Evolutionary conservation across 2,113 vertebrate species (phyloP).

Genomic region (Blennius ocellaris): DNA sequence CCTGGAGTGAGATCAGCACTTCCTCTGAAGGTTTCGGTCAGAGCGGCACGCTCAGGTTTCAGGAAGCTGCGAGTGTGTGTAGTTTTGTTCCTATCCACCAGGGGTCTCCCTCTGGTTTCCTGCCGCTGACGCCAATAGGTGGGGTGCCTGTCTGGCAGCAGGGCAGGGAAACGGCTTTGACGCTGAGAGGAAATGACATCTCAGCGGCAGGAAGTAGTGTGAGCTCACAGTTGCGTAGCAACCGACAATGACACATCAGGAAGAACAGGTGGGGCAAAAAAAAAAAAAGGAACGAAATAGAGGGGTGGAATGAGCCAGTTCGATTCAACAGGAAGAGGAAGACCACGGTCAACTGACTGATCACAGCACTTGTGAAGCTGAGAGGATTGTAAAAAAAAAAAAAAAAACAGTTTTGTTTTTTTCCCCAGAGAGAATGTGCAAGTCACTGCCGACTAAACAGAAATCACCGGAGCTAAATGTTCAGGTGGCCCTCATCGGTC

Average conservation of each 20-base stretch:
- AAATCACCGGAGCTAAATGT: no score
- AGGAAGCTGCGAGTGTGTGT: neutral
- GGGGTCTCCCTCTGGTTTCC: constrained; percentile 55
- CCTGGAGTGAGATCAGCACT: no score
- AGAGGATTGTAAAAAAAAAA: neutral
- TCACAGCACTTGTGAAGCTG: neutral
- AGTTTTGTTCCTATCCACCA: constrained; percentile 55
- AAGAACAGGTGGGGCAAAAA: constrained; percentile 46
- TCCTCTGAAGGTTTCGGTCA: no score
- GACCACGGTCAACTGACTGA: constrained; percentile 18
- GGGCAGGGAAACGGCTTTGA: constrained; percentile 55
- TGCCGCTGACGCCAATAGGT: constrained; percentile 45
- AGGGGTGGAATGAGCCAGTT: constrained; percentile 22
- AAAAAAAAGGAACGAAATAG: neutral
- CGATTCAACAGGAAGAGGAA: constrained; percentile 19
- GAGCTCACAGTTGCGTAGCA: constrained; percentile 60
- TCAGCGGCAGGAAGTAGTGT: constrained; percentile 54
- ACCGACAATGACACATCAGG: constrained; percentile 57
- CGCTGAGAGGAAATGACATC: constrained; percentile 79
- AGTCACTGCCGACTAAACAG: neutral
- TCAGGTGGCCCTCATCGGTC: no score
- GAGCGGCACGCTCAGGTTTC: neutral
- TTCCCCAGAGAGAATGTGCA: neutral
- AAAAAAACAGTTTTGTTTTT: no score
- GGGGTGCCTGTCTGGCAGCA: constrained; percentile 47